Evolutionary conservation across 2,113 vertebrate species (phyloP).

Genomic region (Petroica traversi): DNA sequence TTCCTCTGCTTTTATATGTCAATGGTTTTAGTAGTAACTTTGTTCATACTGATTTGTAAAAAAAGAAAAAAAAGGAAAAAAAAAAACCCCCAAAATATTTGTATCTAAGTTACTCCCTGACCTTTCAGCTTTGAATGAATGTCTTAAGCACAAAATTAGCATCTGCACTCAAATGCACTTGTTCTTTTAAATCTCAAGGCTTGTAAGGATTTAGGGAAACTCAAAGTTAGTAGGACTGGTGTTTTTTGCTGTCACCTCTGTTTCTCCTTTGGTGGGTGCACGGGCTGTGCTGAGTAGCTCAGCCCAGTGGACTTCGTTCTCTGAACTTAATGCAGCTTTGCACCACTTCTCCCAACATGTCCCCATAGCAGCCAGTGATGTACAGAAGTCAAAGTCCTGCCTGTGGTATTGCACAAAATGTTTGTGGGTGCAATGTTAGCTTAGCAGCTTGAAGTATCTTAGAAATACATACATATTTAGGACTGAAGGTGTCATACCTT

Average conservation of each 20-base stretch:
- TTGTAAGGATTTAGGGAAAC: neutral
- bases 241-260: neutral
- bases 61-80: neutral
- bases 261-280: neutral
- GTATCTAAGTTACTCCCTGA: neutral
- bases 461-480: neutral
- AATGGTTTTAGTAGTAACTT: neutral
- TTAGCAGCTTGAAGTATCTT: constrained; percentile 2
- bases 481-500: neutral
- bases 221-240: neutral
- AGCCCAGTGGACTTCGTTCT: neutral
- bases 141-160: neutral
- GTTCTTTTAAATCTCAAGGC: constrained; percentile 1
- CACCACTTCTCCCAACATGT: neutral
- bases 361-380: neutral
- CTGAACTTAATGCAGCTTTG: neutral
- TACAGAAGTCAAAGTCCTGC: constrained; percentile 35
- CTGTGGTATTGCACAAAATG: constrained; percentile 17
- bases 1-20: neutral
- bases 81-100: neutral
- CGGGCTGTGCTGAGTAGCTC: neutral
- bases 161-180: neutral
- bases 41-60: neutral
- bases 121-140: neutral
- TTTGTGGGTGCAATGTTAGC: neutral